Base-by-base conservation (phyloP, 92 coral and sea anemone species). In the Isaurus tuberculatus region DNA sequence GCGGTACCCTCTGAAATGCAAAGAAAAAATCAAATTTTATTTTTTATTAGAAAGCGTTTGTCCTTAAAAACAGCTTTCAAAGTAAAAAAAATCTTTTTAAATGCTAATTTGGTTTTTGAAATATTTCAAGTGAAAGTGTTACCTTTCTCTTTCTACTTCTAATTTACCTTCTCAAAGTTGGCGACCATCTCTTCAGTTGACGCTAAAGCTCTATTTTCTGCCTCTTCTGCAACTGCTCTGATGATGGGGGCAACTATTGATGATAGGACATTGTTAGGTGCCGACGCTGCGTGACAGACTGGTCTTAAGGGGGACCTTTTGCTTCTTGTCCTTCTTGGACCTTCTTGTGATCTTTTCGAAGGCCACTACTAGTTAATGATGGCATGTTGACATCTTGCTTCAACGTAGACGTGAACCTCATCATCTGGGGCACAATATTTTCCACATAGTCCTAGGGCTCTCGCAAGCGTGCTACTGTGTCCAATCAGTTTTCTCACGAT, bases 171-270 rank as follows among this genome's bases (percentile, higher is more conserved):
- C 77, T 70, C 33, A 22, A 70, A 14, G 13, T 27, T 70, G 11
- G 77, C 77, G 20, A 70, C 33, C 77, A 70, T 0, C 5, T 70
- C 77, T 0, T 70, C 77, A 4, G 77, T 70, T 22, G 77, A 70
- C 16, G 77, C 49, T 19, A 70, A 3, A 0, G 40, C 25, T 70
- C 70, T 65, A 65, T 65, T 65, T 31, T 65, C 28, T 65, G 70
- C 30, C 36, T 65, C 70, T 25, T 65, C 70, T 26, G 70, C 70
- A 15, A 65, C 70, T 65, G 29, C 70, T 25, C 3, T 65, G 70
- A 65, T 4, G 29, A 65, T 65, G 29, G 77, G 77, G 33, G 77
- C 46, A 27, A 70, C 13, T 19, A 70, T 70, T 22, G 32, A 25
- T 11, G 75, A 70, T 28, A 70, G 2, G 32, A 70, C 51, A 43